Conservation (phyloP, 2,113 vertebrate genomes). For the Acanthochromis polyacanthus region DNA sequence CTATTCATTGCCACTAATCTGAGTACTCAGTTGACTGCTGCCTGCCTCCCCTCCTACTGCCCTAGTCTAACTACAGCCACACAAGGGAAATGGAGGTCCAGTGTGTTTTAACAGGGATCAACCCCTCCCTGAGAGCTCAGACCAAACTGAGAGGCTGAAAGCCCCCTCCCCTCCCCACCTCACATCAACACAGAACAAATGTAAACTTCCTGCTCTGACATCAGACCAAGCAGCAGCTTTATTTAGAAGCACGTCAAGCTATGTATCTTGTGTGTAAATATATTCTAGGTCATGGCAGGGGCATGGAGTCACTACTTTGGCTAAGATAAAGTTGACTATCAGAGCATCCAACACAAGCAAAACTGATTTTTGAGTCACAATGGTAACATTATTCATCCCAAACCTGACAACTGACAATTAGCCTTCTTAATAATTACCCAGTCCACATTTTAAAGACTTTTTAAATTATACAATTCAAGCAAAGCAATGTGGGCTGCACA, state of each 20-base stretch:
- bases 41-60: slow-evolving; percentile 6
- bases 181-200: slow-evolving; percentile 43
- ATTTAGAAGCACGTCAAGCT: slow-evolving; percentile 49
- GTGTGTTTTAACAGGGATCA: slow-evolving; percentile 74
- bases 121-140: slow-evolving; percentile 41
- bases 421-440: too few relatives aligned
- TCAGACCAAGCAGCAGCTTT: slow-evolving; percentile 57
- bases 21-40: slow-evolving; percentile 46
- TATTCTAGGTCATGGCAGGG: slow-evolving; percentile 21
- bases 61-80: slow-evolving; percentile 25
- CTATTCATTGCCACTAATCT: slow-evolving; percentile 76
- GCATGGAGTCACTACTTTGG: background rate
- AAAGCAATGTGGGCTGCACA: too few relatives aligned
- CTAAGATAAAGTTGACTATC: background rate
- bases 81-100: slow-evolving; percentile 45
- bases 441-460: too few relatives aligned
- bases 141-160: slow-evolving; percentile 46
- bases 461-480: too few relatives aligned
- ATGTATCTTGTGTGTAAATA: slow-evolving; percentile 31
- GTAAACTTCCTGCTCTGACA: slow-evolving; percentile 77
- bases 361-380: background rate
- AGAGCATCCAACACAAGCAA: background rate
- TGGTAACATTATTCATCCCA: too few relatives aligned
- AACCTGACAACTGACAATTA: too few relatives aligned
- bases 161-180: slow-evolving; percentile 3